Base-by-base conservation (phyloP, 1,140 invertebrate genomes). In the Drosophila tani region DNA sequence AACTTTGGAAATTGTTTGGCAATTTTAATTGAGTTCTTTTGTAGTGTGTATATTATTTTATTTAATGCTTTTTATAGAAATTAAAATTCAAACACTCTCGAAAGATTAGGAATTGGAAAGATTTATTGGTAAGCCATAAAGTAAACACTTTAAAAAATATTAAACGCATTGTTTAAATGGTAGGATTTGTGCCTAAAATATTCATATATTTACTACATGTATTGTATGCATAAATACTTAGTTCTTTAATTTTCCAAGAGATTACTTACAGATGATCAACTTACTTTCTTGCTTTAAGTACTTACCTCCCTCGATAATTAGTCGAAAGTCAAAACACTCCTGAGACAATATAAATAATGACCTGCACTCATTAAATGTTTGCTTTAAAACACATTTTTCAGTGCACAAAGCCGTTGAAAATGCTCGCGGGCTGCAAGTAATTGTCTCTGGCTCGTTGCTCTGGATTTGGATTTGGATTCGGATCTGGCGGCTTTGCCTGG, bases 381-480 rank as follows among this genome's bases (percentile, higher is more conserved):
- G 2, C 32, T 3, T 2, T 15, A 15, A 21, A 55, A 32, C 14
- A n/a, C 41, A 63, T 65, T 65, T 45, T 11, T 62, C 40, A 45
- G 27, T 65, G 55, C 47, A 62, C 51, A 68, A 79, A 79, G 56
- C 67, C 78, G 53, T 81, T 70, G 74, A 88, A 88, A 90, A 81
- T 79, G 85, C 84, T 90, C 59, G 69, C 74, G 85, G 84, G 81
- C 85, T 88, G 85, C 84, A 85, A 88, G 85, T 88, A 88, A 88
- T 88, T 88, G 84, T 88, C 84, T 81, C 78, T 79, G 81, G 73
- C 75, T 85, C 73, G 84, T 67, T 83, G 77, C 67, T 50, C 71
- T 67, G 66, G 60, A 62, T 81, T 76, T 70, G 71, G 77, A 77
- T 73, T 81, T 66, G 63, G 69, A 62, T 71, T 73, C 50, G 63